Percentiles rank a stretch among this genome's conserved stretches.
phyloP scores from a whole-genome alignment of 2,797 vertebrate species.

The Microctenopoma steveboyesi region DNA sequence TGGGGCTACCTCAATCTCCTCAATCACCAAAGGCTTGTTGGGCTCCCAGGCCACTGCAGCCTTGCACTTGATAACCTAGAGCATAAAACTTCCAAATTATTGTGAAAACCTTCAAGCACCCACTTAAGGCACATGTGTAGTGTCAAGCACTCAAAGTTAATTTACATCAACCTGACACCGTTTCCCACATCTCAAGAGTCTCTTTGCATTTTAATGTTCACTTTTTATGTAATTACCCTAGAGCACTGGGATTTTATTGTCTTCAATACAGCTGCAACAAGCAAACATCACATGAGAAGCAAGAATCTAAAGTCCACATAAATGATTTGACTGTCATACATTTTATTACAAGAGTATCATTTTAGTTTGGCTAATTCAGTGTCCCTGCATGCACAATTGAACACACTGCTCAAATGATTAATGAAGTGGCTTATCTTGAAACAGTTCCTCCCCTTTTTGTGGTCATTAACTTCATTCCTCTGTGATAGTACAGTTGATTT shows the following conservation, averaged over 20 bases:
- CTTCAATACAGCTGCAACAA: background rate
- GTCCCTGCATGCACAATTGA: no score
- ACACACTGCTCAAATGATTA: background rate
- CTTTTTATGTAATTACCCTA: background rate
- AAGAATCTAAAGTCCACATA: background rate
- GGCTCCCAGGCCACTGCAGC: slow-evolving; percentile 90
- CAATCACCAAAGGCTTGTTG: slow-evolving; percentile 87
- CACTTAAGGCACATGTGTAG: background rate
- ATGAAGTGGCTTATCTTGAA: background rate
- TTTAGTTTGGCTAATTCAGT: background rate
- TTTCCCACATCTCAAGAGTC: background rate
- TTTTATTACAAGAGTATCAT: background rate
- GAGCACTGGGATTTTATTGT: background rate
- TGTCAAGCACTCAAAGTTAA: background rate
- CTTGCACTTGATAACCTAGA: slow-evolving; percentile 91
- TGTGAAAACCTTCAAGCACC: background rate
- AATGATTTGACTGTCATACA: background rate
- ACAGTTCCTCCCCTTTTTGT: no score
- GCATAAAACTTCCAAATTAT: no score
- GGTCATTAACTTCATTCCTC: background rate
- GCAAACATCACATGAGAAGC: background rate
- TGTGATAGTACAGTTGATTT: background rate
- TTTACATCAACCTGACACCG: background rate
- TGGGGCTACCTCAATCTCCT: slow-evolving; percentile 91
- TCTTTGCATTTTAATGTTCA: background rate